Conservation (phyloP, 2,113 vertebrate genomes). For the Myotis davidii region DNA sequence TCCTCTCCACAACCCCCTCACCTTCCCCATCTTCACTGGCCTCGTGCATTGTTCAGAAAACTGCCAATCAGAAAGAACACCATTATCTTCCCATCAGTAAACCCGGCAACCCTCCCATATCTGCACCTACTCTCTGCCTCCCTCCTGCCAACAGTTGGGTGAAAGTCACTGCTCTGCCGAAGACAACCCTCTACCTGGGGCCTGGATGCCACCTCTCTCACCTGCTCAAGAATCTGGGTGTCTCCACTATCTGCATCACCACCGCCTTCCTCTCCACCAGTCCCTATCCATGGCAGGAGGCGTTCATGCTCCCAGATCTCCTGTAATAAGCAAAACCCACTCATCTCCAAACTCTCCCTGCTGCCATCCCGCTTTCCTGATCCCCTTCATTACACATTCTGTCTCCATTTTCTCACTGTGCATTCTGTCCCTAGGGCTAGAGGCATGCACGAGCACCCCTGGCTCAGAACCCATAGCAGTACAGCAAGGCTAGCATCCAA, state of each 20-base stretch:
- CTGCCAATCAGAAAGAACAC: neutral
- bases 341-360: neutral
- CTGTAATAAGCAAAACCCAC: neutral
- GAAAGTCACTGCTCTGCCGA: neutral
- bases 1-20: neutral
- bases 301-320: neutral
- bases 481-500: neutral
- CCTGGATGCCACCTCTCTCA: neutral
- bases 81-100: neutral
- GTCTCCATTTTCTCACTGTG: neutral
- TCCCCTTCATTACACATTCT: neutral
- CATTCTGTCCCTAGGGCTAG: neutral
- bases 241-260: neutral
- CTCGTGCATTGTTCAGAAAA: neutral
- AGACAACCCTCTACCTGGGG: neutral
- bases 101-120: rapidly evolving
- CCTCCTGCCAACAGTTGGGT: neutral
- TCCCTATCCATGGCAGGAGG: neutral
- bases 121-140: neutral
- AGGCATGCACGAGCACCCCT: rapidly evolving
- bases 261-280: neutral
- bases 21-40: neutral
- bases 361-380: neutral
- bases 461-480: neutral
- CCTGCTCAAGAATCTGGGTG: neutral